Conservation (phyloP, 1,140 invertebrate genomes). For the Papilio polyxenes region DNA sequence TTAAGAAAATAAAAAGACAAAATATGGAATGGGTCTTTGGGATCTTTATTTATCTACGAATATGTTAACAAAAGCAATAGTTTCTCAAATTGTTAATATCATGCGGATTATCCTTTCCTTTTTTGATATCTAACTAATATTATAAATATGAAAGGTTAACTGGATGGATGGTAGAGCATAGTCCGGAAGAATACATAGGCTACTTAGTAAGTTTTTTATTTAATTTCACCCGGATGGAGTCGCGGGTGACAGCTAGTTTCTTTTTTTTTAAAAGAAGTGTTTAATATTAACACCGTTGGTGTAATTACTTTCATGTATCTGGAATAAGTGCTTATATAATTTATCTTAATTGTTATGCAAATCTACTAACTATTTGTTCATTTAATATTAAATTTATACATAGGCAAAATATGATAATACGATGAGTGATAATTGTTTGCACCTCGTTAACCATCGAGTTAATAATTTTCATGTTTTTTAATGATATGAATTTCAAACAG, state of each 20-base stretch:
- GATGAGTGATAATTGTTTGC: not conserved
- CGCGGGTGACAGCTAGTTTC: not conserved
- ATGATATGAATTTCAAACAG: not conserved
- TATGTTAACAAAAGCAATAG: too few species aligned
- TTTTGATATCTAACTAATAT: not conserved
- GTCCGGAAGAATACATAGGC: too few species aligned
- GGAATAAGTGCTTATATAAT: not conserved
- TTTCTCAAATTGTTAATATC: too few species aligned
- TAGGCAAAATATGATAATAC: not conserved
- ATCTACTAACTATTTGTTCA: not conserved
- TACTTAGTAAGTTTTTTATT: too few species aligned
- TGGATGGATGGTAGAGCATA: too few species aligned
- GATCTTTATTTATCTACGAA: too few species aligned
- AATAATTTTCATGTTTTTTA: not conserved
- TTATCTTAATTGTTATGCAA: not conserved
- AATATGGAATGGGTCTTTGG: too few species aligned
- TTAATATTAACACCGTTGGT: not conserved
- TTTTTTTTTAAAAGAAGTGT: not conserved
- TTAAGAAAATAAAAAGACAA: too few species aligned
- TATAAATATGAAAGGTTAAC: too few species aligned
- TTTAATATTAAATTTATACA: not conserved
- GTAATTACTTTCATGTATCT: not conserved
- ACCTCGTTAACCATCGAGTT: constrained; percentile 1
- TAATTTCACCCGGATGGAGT: too few species aligned
- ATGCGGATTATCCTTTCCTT: not conserved